These are phyloP conservation scores for Lagria hirta DNA, from an alignment of 2,888 invertebrate species.

Conservation along the genomic window DNA sequence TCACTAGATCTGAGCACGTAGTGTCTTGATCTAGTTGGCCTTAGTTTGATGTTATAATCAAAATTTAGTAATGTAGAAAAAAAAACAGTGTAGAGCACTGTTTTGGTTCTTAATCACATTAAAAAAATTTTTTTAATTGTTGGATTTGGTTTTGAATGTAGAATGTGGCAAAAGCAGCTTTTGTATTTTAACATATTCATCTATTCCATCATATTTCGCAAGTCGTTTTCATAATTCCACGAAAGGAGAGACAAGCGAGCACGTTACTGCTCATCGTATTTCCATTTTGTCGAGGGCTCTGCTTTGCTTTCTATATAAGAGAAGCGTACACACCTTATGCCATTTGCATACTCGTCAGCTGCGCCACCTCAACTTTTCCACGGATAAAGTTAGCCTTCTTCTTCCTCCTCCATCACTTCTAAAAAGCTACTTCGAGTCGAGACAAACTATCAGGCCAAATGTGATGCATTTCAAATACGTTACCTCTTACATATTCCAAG, in stretches of 20 bases:
- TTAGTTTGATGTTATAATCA: too few relatives aligned
- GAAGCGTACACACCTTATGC: conserved; percentile 44
- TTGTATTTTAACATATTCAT: conserved; percentile 56
- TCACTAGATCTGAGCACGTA: too few relatives aligned
- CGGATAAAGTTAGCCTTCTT: conserved; percentile 51
- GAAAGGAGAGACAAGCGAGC: conserved; percentile 51
- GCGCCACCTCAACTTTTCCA: conserved; percentile 57
- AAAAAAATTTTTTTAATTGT: too few relatives aligned
- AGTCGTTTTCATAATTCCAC: conserved; percentile 57
- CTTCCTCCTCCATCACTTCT: too few relatives aligned
- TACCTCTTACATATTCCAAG: conserved; percentile 50
- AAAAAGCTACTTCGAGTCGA: conserved; percentile 52
- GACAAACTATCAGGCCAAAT: conserved; percentile 54
- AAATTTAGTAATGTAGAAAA: too few relatives aligned
- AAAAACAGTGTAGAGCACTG: too few relatives aligned
- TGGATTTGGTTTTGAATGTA: too few relatives aligned
- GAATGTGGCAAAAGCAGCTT: too few relatives aligned
- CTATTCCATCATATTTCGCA: conserved; percentile 57
- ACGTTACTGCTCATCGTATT: conserved; percentile 51
- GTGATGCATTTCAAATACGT: conserved; percentile 52
- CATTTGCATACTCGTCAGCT: conserved; percentile 60
- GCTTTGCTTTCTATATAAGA: conserved; percentile 38
- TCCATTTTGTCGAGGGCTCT: conserved; percentile 50
- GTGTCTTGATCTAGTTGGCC: too few relatives aligned
- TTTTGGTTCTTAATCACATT: too few relatives aligned